Evolutionary conservation across 2,797 vertebrate genomes (phyloP), one percentile per base, ranked within the genome.

Genomic region (Helostoma temminkii): DNA sequence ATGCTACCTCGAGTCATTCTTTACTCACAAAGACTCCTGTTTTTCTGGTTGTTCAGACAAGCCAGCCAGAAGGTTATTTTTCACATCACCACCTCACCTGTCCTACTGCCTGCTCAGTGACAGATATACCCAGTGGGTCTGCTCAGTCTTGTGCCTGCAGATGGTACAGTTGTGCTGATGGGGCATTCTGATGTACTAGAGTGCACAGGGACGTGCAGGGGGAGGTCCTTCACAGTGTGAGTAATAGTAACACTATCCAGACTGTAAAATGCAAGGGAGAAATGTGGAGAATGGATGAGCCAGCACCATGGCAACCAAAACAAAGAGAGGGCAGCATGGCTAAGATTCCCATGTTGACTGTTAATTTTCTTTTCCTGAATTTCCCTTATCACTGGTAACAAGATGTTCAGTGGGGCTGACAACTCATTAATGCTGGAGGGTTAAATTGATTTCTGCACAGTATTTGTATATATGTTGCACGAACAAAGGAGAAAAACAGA

Each of bases 281-380:
- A 73, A 80, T 57, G 47, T 60, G 63, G 77, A 62, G 74, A 80
- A 71, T 63, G 74, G 72, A 76, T 76, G 68, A 86, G 58, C 70
- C 63, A 71, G 71, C 24, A 26, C 87, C 89, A 91, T 92, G 83
- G 88, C 82, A 90, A 90, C 86, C 53, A 80, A 87, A 88, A 90
- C 71, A 87, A 87, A 85, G 75, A 49, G 59, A 57, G 61, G 80
- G 62, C 50, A 66, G 61, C 53, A 22, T 61, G 36, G 76, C 70
- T 63, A 30, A 77, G 76, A 74, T 73, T 89, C 88, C 84, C 50
- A 54, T 47, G 73, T 80, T 50, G 12, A 72, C 69, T 71, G 71
- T 72, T 81, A 68, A 42, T 77, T 76, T 67, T 83, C 55, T 83
- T 81, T 84, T 71, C 58, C 62, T 78, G 75, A 50, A 74, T 79